Base-by-base conservation (phyloP, 2,888 invertebrate genomes). In the Colostygia pectinataria region DNA sequence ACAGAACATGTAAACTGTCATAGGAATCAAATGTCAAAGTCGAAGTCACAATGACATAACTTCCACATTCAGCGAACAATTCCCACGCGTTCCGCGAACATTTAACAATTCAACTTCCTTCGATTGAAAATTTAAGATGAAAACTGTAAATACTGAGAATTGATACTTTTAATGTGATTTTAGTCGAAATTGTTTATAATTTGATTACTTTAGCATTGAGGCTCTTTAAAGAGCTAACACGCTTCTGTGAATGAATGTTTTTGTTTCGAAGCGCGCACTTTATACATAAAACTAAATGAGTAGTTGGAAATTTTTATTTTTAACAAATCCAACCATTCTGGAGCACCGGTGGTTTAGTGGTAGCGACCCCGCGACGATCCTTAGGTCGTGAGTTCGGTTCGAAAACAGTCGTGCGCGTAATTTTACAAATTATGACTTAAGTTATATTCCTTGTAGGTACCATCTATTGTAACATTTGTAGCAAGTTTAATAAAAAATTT, bases 141-240 rank as follows among this genome's bases (percentile, higher is more conserved):
- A 55, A 57, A 53, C 55, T 55, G 52, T 54, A 42, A 55, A 56
- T 60, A 58, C 60, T 24, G 31, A 34, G 60, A 58, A 60, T 10
- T 18, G 18, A 34, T 46, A 42, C 52, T 42, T 53, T 53, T 52
- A 18, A 42, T 46, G 34, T 32, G 45, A 38, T 31, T 39, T 24
- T 33, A 15, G 45, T 9, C 12, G 40, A 49, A 53, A 27, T 45
- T 47, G 47, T 52, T 46, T 52, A 47, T 46, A 29, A 12, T 42
- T 48, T 12, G 43, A 39, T 37, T 44, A 48, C 40, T 48, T 53
- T 40, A 37, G 51, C 45, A 45, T 36, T 36, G 13, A 38, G 36
- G n/a, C n/a, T n/a, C n/a, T n/a, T n/a, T n/a, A n/a, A n/a, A n/a
- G 45, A 36, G 31, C 25, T 27, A 23, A 33, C 52, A 52, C 32